Evolutionary conservation across 2,888 invertebrate species (phyloP).

Genomic region (Agrotis segetum): DNA sequence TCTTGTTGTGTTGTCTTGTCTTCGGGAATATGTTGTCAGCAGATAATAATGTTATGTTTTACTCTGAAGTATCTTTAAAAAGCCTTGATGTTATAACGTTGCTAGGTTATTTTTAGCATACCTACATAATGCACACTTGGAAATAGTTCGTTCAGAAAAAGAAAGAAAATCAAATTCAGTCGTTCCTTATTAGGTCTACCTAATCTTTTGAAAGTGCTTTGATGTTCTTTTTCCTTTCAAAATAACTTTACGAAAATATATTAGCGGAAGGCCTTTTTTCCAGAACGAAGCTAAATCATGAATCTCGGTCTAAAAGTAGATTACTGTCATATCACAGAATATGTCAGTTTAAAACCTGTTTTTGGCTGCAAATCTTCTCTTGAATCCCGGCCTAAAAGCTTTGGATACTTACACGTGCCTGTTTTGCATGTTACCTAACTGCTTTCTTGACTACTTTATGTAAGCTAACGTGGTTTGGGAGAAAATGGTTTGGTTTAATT

Average conservation of each 20-base stretch:
- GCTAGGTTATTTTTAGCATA: not conserved
- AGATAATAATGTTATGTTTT: conserved; percentile 18
- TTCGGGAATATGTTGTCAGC: conserved; percentile 4
- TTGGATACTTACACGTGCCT: conserved; percentile 1
- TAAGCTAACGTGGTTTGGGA: not conserved
- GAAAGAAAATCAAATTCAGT: not conserved
- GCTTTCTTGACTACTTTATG: not conserved
- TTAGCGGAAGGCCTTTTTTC: not conserved
- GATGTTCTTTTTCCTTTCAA: not conserved
- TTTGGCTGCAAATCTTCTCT: not conserved
- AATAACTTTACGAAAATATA: too few relatives aligned
- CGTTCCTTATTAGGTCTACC: not conserved
- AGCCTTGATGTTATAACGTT: not conserved
- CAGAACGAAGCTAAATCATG: not conserved
- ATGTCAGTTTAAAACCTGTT: conserved; percentile 14
- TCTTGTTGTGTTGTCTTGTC: too few relatives aligned
- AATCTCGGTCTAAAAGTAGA: not conserved
- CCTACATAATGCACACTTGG: not conserved
- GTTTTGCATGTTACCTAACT: not conserved
- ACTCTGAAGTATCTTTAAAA: not conserved
- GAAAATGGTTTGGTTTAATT: not conserved
- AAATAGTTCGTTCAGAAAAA: not conserved
- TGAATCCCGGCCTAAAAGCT: conserved; percentile 6
- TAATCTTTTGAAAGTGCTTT: not conserved
- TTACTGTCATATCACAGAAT: not conserved